Conservation (phyloP, 2,797 vertebrate species). For the Sarcophilus harrisii region DNA sequence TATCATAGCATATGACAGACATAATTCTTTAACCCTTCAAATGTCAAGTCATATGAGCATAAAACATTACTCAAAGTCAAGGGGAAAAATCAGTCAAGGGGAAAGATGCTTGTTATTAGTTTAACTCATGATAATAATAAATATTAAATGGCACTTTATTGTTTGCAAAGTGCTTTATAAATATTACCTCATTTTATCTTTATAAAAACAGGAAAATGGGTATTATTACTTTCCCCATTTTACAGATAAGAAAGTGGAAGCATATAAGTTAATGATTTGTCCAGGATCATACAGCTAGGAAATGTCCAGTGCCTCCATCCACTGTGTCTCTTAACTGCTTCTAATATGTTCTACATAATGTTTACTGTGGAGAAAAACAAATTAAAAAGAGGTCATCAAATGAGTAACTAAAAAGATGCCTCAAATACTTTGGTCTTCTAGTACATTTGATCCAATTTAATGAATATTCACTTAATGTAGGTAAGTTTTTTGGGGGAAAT, state of each 20-base stretch:
- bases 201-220: not conserved
- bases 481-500: not conserved
- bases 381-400: not conserved
- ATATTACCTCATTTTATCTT: not conserved
- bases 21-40: not conserved
- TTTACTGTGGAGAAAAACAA: not conserved
- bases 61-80: not conserved
- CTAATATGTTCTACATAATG: not conserved
- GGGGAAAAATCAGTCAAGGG: too few relatives aligned
- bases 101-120: not conserved
- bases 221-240: not conserved
- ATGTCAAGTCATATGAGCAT: not conserved
- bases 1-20: not conserved
- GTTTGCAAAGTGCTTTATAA: not conserved
- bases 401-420: not conserved
- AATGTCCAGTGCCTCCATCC: not conserved
- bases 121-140: not conserved
- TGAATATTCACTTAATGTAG: not conserved
- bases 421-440: not conserved
- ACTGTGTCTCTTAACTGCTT: not conserved
- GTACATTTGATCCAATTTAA: not conserved
- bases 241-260: not conserved
- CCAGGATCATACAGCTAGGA: not conserved
- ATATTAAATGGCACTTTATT: not conserved
- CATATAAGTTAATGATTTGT: not conserved